These are phyloP conservation scores for Pseudochromis fuscus DNA, from an alignment of 2,797 vertebrate species.

Conservation along the genomic window DNA sequence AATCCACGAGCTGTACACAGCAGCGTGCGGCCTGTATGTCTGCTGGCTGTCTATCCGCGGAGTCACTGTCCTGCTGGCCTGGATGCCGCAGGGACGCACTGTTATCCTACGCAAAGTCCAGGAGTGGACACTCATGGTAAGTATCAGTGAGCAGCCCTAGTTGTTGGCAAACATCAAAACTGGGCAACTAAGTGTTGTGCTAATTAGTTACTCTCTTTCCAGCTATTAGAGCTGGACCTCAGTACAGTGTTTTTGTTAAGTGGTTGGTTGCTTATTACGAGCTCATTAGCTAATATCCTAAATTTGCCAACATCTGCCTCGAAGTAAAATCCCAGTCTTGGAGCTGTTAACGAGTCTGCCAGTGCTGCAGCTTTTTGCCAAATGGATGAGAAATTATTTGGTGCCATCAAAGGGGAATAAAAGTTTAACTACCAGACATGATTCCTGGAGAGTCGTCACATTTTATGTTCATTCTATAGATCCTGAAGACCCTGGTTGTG, in stretches of 20 bases:
- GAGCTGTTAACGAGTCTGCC: neutral
- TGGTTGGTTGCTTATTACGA: conserved; percentile 5
- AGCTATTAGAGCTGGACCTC: neutral
- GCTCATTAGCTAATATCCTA: neutral
- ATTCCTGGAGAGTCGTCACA: neutral
- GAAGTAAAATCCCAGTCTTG: neutral
- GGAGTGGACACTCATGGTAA: conserved; percentile 98
- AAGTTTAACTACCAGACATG: neutral
- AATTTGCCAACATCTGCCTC: neutral
- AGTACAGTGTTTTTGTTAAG: conserved; percentile 20
- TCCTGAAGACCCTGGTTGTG: conserved; percentile 96
- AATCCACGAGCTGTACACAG: conserved; percentile 98
- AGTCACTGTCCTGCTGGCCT: conserved; percentile 93
- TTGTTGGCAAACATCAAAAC: conserved; percentile 6
- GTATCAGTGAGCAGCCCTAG: conserved; percentile 17
- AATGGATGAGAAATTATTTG: neutral
- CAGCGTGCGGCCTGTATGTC: conserved; percentile 97
- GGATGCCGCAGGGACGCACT: conserved; percentile 98
- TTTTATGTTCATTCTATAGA: conserved; percentile 77
- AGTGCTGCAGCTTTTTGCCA: neutral
- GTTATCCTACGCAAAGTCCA: conserved; percentile 96
- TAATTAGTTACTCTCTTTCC: conserved; percentile 1
- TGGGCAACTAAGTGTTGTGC: neutral
- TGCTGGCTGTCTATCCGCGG: conserved; percentile 98
- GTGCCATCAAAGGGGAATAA: neutral